Evolutionary conservation across 2,797 vertebrate species (phyloP).

Genomic region (Discoglossus pictus): DNA sequence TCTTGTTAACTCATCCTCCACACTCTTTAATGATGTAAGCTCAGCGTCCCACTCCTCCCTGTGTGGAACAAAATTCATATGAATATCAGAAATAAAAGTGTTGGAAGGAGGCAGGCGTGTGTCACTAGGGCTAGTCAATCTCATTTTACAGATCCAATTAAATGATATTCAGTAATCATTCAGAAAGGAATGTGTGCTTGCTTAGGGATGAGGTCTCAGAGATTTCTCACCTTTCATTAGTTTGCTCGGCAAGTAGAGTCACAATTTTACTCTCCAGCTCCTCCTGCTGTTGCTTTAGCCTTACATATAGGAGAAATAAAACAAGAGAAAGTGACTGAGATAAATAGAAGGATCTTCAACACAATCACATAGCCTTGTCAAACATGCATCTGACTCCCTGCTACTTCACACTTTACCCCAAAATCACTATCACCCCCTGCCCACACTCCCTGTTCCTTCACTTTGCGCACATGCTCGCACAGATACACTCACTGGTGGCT

Average conservation of each 20-base stretch:
- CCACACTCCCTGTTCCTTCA: no score
- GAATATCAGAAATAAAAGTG: no score
- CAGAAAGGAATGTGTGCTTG: no score
- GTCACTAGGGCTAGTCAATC: no score
- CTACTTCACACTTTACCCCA: not conserved
- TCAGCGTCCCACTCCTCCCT: constrained; percentile 78
- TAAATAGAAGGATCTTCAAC: no score
- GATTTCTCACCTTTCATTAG: constrained; percentile 61
- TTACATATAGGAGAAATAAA: not conserved
- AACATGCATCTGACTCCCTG: no score
- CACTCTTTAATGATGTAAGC: constrained; percentile 72
- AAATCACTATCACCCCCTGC: no score
- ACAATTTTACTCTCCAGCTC: constrained; percentile 64
- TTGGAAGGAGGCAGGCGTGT: no score
- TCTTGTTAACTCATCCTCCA: constrained; percentile 71
- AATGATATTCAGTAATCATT: no score
- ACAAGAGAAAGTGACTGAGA: not conserved
- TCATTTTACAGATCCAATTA: no score
- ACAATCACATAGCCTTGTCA: no score
- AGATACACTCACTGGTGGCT: constrained; percentile 3
- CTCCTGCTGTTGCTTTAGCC: constrained; percentile 63
- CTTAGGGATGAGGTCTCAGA: no score
- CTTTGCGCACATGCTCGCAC: not conserved
- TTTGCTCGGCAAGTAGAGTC: constrained; percentile 64
- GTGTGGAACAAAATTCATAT: constrained; percentile 20